phyloP scores from a whole-genome alignment of 2,797 vertebrate genomes.

The Spheniscus humboldti region DNA sequence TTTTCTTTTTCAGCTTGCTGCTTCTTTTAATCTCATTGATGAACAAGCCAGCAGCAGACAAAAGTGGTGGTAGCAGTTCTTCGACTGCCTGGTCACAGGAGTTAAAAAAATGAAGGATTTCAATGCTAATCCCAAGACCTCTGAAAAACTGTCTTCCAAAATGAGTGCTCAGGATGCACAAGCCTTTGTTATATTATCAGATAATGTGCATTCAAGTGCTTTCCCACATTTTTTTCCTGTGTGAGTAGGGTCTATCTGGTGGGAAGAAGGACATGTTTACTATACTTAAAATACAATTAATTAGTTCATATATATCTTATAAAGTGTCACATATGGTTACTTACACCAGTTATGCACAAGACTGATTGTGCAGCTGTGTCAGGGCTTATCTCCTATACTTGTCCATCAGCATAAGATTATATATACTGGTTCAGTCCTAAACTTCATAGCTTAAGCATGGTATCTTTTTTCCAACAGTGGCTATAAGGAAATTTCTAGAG shows the following conservation, averaged over 20 bases:
- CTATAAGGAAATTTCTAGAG: background rate
- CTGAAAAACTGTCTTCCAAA: background rate
- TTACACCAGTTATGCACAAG: background rate
- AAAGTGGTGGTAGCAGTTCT: background rate
- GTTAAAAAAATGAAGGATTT: background rate
- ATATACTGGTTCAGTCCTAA: background rate
- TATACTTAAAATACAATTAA: background rate
- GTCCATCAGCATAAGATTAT: background rate
- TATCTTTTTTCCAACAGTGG: background rate
- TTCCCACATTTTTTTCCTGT: background rate
- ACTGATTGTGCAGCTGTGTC: background rate
- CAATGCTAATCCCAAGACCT: background rate
- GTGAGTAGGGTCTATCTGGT: background rate
- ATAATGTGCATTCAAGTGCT: background rate
- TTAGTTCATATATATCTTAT: background rate
- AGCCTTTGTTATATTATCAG: background rate
- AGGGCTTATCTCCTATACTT: background rate
- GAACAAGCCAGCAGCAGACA: background rate
- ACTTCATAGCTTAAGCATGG: background rate
- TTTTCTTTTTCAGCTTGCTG: background rate
- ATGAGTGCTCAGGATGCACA: background rate
- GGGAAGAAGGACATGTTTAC: background rate
- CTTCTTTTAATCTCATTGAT: background rate
- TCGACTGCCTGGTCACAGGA: background rate
- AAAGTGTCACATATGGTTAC: background rate